A percentile compares a stretch with the other conserved stretches of the same genome.
phyloP scores from a whole-genome alignment of 92 coral and sea anemone species.

The Phymanthus crucifer region DNA sequence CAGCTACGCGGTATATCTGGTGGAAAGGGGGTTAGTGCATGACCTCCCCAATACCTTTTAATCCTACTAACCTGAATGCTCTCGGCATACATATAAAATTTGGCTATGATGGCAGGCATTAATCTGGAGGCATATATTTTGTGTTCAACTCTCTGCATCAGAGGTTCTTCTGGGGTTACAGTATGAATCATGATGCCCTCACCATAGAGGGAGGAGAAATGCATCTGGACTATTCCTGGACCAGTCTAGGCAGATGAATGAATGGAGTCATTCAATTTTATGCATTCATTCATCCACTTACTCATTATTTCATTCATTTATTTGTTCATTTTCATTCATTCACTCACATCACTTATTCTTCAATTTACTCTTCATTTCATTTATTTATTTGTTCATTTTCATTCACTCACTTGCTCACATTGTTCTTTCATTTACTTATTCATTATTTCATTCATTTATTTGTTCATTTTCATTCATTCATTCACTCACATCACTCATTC shows the following conservation, averaged over 20 bases:
- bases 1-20: no score
- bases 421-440: neutral
- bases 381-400: neutral
- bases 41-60: neutral
- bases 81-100: conserved; percentile 61
- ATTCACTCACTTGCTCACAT: neutral
- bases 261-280: neutral
- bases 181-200: conserved; percentile 63
- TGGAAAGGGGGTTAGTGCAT: neutral
- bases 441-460: neutral
- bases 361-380: neutral
- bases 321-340: neutral
- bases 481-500: neutral
- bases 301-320: neutral
- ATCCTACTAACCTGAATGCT: conserved; percentile 65
- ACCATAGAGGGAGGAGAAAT: conserved; percentile 54
- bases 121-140: conserved; percentile 47
- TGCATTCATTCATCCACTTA: neutral
- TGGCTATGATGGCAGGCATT: conserved; percentile 64
- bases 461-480: neutral
- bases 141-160: conserved; percentile 78
- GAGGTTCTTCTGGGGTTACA: conserved; percentile 88
- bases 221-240: conserved; percentile 93
- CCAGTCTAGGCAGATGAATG: conserved; percentile 62
- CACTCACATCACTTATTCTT: neutral